Base-by-base conservation (phyloP, 2,888 invertebrate species). In the Campoletis raptor region DNA sequence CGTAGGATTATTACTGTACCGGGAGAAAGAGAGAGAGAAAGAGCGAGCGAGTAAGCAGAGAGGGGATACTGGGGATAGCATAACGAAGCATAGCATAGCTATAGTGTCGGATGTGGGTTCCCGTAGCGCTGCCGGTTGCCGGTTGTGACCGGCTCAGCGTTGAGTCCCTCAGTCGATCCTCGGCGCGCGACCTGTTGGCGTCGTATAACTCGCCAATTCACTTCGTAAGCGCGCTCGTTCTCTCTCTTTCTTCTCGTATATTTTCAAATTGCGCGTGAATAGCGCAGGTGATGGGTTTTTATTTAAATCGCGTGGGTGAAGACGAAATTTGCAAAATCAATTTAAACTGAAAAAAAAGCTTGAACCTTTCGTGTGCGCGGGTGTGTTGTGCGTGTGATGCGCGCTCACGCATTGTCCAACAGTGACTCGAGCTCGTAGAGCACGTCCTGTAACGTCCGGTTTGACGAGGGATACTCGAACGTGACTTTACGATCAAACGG, bases 171-270 rank as follows among this genome's bases (percentile, higher is more conserved):
- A 93, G 93, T 93, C 89, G 89, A 89, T 78, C 73, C 89, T 91
- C 91, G 93, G 89, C 91, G 92, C 91, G 93, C 92, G 91, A 91
- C 89, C 89, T 88, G 91, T 91, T 87, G 87, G 86, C 88, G 85
- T 90, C 87, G 90, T 81, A 61, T 30, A 61, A 30, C 15, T 61
- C 61, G 57, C 12, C 57, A 30, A 30, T 30, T 30, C 61, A 15
- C 1, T 0, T 30, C 30, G 6, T 30, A 30, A 30, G 30, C 61
- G 61, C 61, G 30, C 15, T 24, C 30, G 3, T 30, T 30, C 30
- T 61, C 30, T 15, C 3, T 61, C 30, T 12, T 15, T 61, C 30
- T 61, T 30, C 30, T 61, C 61, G 15, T 61, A 30, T 30, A 61
- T 61, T 30, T 61, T 48, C 48, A n/a, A 15, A 48, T 85, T 79